Conservation (phyloP, 1,140 invertebrate species). For the Drosophila obscura region DNA sequence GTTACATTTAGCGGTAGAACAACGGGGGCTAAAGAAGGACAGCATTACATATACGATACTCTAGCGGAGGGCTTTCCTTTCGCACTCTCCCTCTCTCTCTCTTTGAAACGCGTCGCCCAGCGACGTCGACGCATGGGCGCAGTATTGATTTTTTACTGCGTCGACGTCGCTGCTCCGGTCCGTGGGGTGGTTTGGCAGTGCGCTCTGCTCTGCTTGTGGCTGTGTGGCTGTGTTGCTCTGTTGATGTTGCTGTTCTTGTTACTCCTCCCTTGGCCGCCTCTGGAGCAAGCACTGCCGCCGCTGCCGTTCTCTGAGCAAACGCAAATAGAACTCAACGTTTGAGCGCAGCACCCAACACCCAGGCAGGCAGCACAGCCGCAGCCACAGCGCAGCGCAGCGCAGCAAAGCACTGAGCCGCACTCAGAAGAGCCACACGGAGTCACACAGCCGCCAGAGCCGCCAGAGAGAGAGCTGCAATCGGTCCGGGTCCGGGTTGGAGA, state of each 20-base stretch:
- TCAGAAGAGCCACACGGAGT: conserved; percentile 4
- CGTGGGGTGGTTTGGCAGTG: conserved; percentile 77
- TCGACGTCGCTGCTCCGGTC: conserved; percentile 76
- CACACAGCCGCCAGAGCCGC: conserved; percentile 8
- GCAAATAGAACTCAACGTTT: conserved; percentile 71
- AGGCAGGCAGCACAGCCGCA: conserved; percentile 48
- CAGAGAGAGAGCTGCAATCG: conserved; percentile 45
- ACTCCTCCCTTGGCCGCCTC: conserved; percentile 16
- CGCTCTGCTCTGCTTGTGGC: conserved; percentile 19
- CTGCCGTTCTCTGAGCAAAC: conserved; percentile 72
- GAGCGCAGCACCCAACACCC: conserved; percentile 31
- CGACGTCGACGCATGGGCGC: conserved; percentile 80
- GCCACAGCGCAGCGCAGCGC: conserved; percentile 14
- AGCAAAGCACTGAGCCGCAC: conserved; percentile 6
- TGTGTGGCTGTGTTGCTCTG: not conserved
- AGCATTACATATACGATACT: no score
- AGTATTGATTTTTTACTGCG: conserved; percentile 83
- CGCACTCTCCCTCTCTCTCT: conserved; percentile 14
- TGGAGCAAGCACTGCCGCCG: conserved; percentile 17
- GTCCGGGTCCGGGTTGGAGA: conserved; percentile 13
- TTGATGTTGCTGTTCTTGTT: conserved; percentile 8
- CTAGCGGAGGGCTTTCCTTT: no score
- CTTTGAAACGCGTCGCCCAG: conserved; percentile 30
- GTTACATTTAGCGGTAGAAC: no score
- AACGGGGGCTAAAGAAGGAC: no score